These are phyloP conservation scores for Drosophila erecta DNA, from an alignment of 1,140 invertebrate species.

Conservation along the genomic window DNA sequence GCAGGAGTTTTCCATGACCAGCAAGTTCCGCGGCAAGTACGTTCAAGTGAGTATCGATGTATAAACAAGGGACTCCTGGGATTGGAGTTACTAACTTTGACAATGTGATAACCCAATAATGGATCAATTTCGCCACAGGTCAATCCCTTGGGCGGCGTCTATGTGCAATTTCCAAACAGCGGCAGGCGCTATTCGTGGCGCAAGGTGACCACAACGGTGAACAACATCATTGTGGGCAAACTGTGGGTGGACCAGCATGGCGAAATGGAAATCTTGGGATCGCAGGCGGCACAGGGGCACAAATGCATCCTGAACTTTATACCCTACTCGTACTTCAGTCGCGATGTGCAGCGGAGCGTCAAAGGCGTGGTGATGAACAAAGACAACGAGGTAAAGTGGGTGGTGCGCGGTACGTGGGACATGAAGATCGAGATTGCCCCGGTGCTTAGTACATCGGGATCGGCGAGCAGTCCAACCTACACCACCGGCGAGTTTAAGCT, in stretches of 20 bases:
- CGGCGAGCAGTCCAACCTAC: slow-evolving; percentile 93
- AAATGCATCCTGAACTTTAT: slow-evolving; percentile 98
- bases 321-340: slow-evolving; percentile 99
- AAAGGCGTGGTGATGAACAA: slow-evolving; percentile 90
- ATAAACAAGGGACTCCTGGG: neutral
- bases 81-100: too few relatives aligned
- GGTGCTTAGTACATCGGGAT: slow-evolving; percentile 90
- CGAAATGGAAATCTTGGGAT: slow-evolving; percentile 97
- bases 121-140: slow-evolving; percentile 84
- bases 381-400: slow-evolving; percentile 87
- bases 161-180: slow-evolving; percentile 90
- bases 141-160: slow-evolving; percentile 95
- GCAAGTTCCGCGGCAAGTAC: slow-evolving; percentile 99
- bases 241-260: slow-evolving; percentile 99
- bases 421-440: slow-evolving; percentile 96
- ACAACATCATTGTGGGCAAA: slow-evolving; percentile 99
- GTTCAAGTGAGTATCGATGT: slow-evolving; percentile 87
- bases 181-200: slow-evolving; percentile 98
- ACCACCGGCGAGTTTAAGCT: slow-evolving; percentile 94
- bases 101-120: too few relatives aligned
- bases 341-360: slow-evolving; percentile 96
- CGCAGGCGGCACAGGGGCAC: slow-evolving; percentile 93
- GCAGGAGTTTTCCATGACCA: slow-evolving; percentile 99
- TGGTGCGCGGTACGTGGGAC: slow-evolving; percentile 98
- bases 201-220: slow-evolving; percentile 98